Evolutionary conservation across 2,113 vertebrate species (phyloP), one percentile per base, ranked within the genome.

Genomic region (Trichechus manatus): DNA sequence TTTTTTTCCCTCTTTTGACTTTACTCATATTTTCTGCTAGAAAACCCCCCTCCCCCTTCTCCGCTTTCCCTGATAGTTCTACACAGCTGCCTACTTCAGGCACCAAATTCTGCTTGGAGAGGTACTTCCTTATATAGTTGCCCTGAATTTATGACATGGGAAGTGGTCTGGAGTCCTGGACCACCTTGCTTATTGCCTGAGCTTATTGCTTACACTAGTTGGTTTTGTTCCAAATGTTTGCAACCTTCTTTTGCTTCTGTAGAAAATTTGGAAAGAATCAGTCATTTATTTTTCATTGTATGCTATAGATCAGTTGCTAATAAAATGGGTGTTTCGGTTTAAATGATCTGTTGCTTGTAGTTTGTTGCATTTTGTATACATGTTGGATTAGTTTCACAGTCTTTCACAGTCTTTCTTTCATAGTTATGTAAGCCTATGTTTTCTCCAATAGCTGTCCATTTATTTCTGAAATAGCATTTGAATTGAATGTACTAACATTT

Each of bases 381-480:
- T 63, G 17, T 1, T 79, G 87, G 10, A 22, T 84, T 53, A 11
- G 25, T 85, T 90, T 25, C 13, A 59, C 36, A 9, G 14, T 56
- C 10, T 87, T 94, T 87, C 25, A 47, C 27, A 70, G 56, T 15
- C 3, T 50, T 11, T 78, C 82, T 59, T 83, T 91, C 4, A 56
- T 17, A 56, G 22, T 23, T 3, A 91, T 50, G 6, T 56, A 68
- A 81, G 36, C 50, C 10, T 72, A 3, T 66, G 78, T 70, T 39
- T 93, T n/a, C 36, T 50, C 33, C 63, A 8, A 11, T 72, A n/a
- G 2, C 27, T 72, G 15, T 66, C 44, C 33, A 36, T 70, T 19
- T 59, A 33, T 90, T 94, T 64, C n/a, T 72, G 87, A 95, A 91
- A 91, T 42, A 75, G 1, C 23, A 79, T 74, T 91, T 83, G 14